These are phyloP conservation scores for Epirrhoe alternata DNA, from an alignment of 2,888 invertebrate genomes.

Conservation along the genomic window DNA sequence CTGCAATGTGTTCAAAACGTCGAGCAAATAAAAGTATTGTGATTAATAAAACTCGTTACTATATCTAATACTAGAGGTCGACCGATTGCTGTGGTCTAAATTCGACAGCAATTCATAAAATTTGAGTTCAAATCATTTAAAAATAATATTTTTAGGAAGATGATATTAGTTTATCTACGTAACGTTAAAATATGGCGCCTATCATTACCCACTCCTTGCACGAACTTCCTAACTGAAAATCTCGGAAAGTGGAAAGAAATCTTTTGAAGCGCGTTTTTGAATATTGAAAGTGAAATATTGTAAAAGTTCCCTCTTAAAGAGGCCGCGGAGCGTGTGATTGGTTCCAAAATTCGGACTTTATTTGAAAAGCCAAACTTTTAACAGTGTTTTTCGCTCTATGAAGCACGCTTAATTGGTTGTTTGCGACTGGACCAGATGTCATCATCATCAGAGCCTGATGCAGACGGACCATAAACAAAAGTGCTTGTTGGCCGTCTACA, in stretches of 20 bases:
- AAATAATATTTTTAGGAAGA: too few relatives aligned
- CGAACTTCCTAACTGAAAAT: not conserved
- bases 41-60: too few relatives aligned
- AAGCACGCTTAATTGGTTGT: constrained; percentile 26
- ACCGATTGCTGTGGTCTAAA: too few relatives aligned
- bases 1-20: too few relatives aligned
- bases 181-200: not conserved
- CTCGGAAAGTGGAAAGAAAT: constrained; percentile 18
- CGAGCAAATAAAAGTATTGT: too few relatives aligned
- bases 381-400: constrained; percentile 28
- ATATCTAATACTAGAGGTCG: too few relatives aligned
- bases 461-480: too few relatives aligned
- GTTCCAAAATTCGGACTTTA: constrained; percentile 16
- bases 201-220: not conserved
- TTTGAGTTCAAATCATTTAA: too few relatives aligned
- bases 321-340: constrained; percentile 33
- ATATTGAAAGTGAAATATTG: constrained; percentile 44
- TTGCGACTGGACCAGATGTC: constrained; percentile 3
- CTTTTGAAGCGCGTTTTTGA: constrained; percentile 34
- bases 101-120: too few relatives aligned
- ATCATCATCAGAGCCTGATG: too few relatives aligned
- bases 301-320: constrained; percentile 26
- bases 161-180: too few relatives aligned
- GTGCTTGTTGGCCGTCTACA: too few relatives aligned
- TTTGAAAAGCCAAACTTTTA: constrained; percentile 25